A percentile compares a stretch with the other conserved stretches of the same genome.
phyloP scores from a whole-genome alignment of 2,113 vertebrate species.

The Puffinus mauretanicus region DNA sequence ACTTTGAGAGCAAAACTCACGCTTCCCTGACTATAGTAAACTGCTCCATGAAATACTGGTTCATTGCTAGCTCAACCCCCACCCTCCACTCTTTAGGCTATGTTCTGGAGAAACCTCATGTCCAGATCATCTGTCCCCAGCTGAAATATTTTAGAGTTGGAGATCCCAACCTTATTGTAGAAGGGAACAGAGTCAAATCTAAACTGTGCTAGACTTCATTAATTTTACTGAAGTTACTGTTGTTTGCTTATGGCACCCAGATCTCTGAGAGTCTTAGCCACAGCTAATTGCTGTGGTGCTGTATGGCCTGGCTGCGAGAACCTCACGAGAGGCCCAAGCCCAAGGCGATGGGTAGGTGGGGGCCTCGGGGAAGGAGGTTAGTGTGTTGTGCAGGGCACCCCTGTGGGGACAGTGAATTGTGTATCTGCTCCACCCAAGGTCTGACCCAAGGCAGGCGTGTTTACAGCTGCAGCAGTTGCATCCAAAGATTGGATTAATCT shows the following conservation, averaged over 20 bases:
- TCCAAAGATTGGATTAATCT: background rate
- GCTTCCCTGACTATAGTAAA: background rate
- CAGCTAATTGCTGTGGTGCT: background rate
- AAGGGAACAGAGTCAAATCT: background rate
- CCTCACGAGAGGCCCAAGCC: fast-evolving
- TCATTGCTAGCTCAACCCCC: background rate
- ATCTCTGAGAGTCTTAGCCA: background rate
- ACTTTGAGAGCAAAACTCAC: background rate
- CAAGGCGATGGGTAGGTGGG: fast-evolving
- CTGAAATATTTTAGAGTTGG: background rate
- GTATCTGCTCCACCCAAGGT: background rate
- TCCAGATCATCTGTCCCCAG: background rate
- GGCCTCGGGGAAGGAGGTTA: too few relatives aligned
- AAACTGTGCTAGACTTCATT: background rate
- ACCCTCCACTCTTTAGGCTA: background rate
- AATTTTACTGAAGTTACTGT: background rate
- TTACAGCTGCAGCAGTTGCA: background rate
- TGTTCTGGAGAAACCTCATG: background rate
- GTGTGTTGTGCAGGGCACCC: background rate
- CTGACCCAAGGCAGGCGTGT: background rate
- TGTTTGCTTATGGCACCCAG: background rate
- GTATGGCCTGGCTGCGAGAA: background rate
- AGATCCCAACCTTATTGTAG: background rate
- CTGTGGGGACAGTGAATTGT: too few relatives aligned
- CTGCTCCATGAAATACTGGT: background rate